These are phyloP conservation scores for Myotis findleyi DNA, from an alignment of 2,797 vertebrate genomes.

Conservation along the genomic window DNA sequence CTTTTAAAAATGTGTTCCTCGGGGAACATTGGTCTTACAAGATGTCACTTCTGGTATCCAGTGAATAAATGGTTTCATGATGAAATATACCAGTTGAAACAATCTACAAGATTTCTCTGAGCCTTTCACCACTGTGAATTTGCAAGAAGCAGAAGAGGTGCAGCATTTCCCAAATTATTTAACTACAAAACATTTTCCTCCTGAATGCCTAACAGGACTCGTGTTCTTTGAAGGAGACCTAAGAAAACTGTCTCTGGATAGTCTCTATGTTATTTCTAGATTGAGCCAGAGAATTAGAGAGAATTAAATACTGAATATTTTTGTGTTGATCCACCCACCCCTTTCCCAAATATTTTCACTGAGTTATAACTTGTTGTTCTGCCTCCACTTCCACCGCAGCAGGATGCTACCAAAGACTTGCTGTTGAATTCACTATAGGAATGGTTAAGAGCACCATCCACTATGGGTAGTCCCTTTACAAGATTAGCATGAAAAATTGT, in stretches of 20 bases:
- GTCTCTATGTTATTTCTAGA: neutral
- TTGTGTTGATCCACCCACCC: neutral
- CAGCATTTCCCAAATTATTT: neutral
- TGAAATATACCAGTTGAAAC: slow-evolving; percentile 11
- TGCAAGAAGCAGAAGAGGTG: slow-evolving; percentile 42
- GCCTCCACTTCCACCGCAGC: no score
- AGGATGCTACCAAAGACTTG: neutral
- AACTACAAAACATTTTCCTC: neutral
- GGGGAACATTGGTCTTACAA: slow-evolving; percentile 9
- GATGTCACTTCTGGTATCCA: neutral
- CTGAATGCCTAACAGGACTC: neutral
- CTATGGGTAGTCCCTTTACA: neutral
- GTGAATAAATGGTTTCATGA: slow-evolving; percentile 8
- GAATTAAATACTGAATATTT: neutral
- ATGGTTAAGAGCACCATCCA: neutral
- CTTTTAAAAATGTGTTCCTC: slow-evolving; percentile 19
- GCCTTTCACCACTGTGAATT: neutral
- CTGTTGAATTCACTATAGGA: neutral
- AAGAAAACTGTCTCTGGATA: neutral
- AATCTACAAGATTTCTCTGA: neutral
- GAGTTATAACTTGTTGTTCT: neutral
- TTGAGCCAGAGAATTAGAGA: neutral
- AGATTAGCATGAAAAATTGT: neutral
- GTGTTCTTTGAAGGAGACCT: neutral
- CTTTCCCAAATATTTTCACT: neutral